Base-by-base conservation (phyloP, 2,888 invertebrate genomes). In the Cheilosia variabilis region DNA sequence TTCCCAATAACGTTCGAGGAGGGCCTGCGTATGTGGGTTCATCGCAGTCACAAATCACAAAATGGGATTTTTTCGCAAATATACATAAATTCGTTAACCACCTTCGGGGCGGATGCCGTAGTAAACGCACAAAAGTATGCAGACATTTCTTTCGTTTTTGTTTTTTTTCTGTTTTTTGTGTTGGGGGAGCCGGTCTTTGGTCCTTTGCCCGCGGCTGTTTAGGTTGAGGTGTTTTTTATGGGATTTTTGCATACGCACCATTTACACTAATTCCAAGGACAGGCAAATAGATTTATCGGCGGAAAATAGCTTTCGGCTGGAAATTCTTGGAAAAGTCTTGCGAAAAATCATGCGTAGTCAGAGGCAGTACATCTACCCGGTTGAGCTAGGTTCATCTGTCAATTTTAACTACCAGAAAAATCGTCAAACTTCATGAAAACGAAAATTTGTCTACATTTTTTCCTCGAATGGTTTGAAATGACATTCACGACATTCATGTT, bases 41-140 rank as follows among this genome's bases (percentile, higher is more conserved):
- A 19, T 72, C 19, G 55, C 50, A 37, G 22, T 19, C 41, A 78
- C 62, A 71, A 78, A 63, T 63, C 55, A 62, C 9, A 57, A 71
- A 66, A 52, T 57, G n/a, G 50, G 58, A 52, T 68, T 60, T 53
- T 66, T 37, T 55, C n/a, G 37, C 45, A 62, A 77, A 69, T 43
- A 65, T 27, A 55, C 69, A 78, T 78, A 69, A 71, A 78, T 78
- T 79, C 72, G 78, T 79, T 71, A 79, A 52, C 72, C 65, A 58
- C 78, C 71, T 52, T 58, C 52, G 47, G 62, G 55, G 55, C 37
- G 57, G 22, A 78, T 72, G 22, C 41, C 27, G n/a, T 62, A 72
- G n/a, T 62, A 72, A 52, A 58, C 10, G 13, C 62, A n/a, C 17
- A 24, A 72, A 31, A 31, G 31, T n/a, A 53, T 19, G 13, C 55